Base-by-base conservation (phyloP, 2,888 invertebrate species). In the Harpalus rubripes region DNA sequence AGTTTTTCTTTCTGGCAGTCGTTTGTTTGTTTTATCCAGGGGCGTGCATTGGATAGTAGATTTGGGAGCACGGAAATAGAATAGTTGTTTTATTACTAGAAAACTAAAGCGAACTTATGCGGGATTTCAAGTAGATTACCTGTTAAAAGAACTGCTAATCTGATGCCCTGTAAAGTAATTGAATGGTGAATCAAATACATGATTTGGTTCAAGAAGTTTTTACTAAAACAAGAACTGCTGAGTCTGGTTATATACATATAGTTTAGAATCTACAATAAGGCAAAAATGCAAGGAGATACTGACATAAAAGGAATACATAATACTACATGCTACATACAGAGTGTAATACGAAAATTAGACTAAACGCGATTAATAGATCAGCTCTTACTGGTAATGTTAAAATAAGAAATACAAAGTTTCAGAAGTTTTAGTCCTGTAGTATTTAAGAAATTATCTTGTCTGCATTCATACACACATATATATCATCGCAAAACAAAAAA, bases 1-100 rank as follows among this genome's bases (percentile, higher is more conserved):
- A 81, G 81, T 81, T 81, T 81, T 81, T 81, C 72, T 61, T 65
- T 65, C 61, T 58, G 56, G 56, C 65, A 59, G 32, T 56, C 22
- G 18, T 81, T 81, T 81, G 81, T 81, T 72, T 72, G 68, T 68
- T 68, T 81, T 81, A 72, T 12, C 0, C 78, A 78, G 16, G 39
- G 59, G 80, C 80, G 80, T 80, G 61, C 61, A 10, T 1, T 16
- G 15, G 8, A 1, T 5, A 12, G 22, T 12, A 12, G 16, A 63
- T 63, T 63, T 26, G 22, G 63, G 18, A 22, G 59, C 18, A 15
- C 7, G 59, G 59, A 59, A 16, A 18, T 59, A 18, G 59, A 2
- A 7, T 5, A 12, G 22, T 63, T 22, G 16, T 63, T 63, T 63
- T 63, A 22, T 63, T 63, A 52, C 12, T n/a, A n/a, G n/a, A n/a